Base-by-base conservation (phyloP, 1,140 invertebrate genomes). In the Drosophila kikkawai region DNA sequence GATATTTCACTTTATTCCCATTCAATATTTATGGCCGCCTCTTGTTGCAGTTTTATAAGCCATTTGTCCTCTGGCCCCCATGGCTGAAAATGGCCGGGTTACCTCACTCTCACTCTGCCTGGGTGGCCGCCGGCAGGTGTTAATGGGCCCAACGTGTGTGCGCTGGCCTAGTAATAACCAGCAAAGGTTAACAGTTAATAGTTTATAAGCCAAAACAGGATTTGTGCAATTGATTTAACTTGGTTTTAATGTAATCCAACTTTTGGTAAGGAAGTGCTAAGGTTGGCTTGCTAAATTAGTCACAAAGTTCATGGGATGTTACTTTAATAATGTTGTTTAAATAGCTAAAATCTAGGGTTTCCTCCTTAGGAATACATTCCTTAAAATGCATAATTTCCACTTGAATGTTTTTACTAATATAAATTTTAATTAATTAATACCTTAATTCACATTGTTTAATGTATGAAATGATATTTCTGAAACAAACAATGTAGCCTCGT, bases 31-130 rank as follows among this genome's bases (percentile, higher is more conserved):
- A 58, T 76, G 45, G 6, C 29, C 29, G 44, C 36, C 17, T 66
- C 42, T 53, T n/a, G 26, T 32, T 68, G 68, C 66, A 74, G 68
- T 88, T 83, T 80, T 64, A 88, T 80, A 58, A 45, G 76, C 70
- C 80, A 44, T 58, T 29, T 32, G 60, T 47, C 80, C 41, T 26
- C 41, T 37, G 36, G 45, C 36, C 50, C 34, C 34, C 36, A 15
- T 41, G 41, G 17, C 50, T 3, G 26, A 36, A 22, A 15, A 8
- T 22, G 13, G 8, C 7, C 26, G n/a, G 36, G 6, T 36, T 17
- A 32, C 12, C 64, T 15, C 34, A 48, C 50, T 36, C 22, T 22
- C 2, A 22, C 22, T 22, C 22, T 22, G 48, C 44, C 17, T 71
- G 51, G 69, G 53, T 37, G 67, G 42, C 12, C 15, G 17, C 26